These are phyloP conservation scores for Oncopodura yosiiana DNA, from an alignment of 1,140 invertebrate genomes.

Conservation along the genomic window DNA sequence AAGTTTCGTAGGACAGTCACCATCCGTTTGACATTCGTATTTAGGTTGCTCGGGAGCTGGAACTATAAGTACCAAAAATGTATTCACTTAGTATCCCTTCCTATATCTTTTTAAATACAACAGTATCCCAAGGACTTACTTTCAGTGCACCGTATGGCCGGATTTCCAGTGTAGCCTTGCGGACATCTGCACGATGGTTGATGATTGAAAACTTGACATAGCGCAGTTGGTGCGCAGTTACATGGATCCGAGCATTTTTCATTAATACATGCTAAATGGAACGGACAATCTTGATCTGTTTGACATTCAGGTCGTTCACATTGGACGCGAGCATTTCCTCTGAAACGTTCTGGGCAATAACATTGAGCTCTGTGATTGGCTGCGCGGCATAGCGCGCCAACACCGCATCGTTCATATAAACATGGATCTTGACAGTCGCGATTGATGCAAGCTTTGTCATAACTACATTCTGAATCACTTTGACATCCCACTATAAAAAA, in stretches of 20 bases:
- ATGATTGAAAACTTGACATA: constrained; percentile 68
- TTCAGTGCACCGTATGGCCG: constrained; percentile 52
- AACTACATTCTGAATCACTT: constrained; percentile 69
- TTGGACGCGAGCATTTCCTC: constrained; percentile 60
- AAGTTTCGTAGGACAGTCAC: constrained; percentile 69
- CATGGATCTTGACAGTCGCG: constrained; percentile 73
- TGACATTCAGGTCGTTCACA: constrained; percentile 71
- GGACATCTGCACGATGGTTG: constrained; percentile 66
- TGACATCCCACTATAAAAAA: constrained; percentile 64
- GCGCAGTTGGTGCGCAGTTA: constrained; percentile 55
- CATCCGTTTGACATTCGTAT: constrained; percentile 66
- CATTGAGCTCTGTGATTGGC: constrained; percentile 65
- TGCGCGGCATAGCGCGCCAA: constrained; percentile 63
- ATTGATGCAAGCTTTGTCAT: constrained; percentile 72
- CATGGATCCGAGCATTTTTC: constrained; percentile 70
- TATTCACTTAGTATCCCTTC: constrained; percentile 35
- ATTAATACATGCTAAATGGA: constrained; percentile 61
- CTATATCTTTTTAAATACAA: constrained; percentile 36
- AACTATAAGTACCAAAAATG: constrained; percentile 6
- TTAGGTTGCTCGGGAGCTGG: constrained; percentile 37
- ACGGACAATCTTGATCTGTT: constrained; percentile 57
- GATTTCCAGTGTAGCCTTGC: constrained; percentile 69
- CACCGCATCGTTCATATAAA: constrained; percentile 65
- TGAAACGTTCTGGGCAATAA: constrained; percentile 61
- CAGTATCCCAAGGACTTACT: constrained; percentile 42